Conservation (phyloP, 2,797 vertebrate species). For the Gambelia wislizenii region DNA sequence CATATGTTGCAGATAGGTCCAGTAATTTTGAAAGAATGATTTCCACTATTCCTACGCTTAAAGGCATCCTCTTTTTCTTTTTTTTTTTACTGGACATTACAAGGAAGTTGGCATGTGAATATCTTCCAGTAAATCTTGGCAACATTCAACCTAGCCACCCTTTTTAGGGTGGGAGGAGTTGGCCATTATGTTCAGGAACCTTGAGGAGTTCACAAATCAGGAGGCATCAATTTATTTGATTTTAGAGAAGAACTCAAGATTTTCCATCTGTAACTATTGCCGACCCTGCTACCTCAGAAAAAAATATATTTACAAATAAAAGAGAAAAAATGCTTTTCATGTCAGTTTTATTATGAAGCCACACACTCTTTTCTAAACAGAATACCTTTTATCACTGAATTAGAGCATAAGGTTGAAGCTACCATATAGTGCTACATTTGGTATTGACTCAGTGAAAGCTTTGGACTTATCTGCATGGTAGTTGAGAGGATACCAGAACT, state of each 20-base stretch:
- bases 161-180: background rate
- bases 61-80: background rate
- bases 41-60: background rate
- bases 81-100: background rate
- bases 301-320: background rate
- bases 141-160: background rate
- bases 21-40: background rate
- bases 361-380: too few species aligned
- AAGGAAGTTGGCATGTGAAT: background rate
- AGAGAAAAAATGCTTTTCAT: background rate
- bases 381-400: background rate
- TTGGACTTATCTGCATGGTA: background rate
- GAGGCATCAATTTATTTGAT: background rate
- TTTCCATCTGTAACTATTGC: background rate
- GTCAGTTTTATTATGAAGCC: background rate
- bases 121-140: background rate
- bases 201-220: background rate
- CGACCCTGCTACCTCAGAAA: background rate
- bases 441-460: background rate
- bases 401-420: background rate
- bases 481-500: background rate
- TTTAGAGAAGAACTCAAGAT: background rate
- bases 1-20: background rate
- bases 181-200: background rate
- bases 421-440: background rate